Evolutionary conservation across 2,797 vertebrate species (phyloP).

Genomic region (Peromyscus eremicus): DNA sequence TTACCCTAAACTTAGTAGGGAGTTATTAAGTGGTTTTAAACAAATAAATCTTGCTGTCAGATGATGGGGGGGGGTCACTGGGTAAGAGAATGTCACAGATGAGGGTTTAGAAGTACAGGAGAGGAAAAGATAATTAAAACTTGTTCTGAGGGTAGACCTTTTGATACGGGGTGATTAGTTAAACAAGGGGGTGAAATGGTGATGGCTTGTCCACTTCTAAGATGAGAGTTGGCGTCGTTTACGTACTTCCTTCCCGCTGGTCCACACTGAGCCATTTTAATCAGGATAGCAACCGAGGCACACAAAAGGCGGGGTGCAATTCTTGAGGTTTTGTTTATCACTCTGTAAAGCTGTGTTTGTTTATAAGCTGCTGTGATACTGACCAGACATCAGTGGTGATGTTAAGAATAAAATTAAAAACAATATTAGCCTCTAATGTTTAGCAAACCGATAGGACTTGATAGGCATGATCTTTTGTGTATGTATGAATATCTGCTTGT

Average conservation of each 20-base stretch:
- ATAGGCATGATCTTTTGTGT: neutral
- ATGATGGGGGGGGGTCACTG: neutral
- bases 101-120: neutral
- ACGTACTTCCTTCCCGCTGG: neutral
- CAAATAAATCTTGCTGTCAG: too few relatives aligned
- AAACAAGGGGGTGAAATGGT: neutral
- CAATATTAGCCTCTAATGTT: neutral
- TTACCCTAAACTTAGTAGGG: neutral
- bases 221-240: neutral
- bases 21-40: neutral
- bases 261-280: neutral
- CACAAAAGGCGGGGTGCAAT: too few relatives aligned
- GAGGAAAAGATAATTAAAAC: too few relatives aligned
- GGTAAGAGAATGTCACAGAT: neutral
- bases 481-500: neutral
- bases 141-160: neutral
- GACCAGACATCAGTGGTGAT: neutral
- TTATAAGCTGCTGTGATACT: neutral
- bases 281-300: neutral
- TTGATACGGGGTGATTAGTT: neutral
- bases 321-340: neutral
- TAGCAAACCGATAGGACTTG: neutral
- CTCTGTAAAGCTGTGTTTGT: neutral
- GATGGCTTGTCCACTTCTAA: neutral
- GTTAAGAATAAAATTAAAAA: slow-evolving; percentile 15